phyloP scores from a whole-genome alignment of 2,888 invertebrate species.

The Luperina nickerlii region DNA sequence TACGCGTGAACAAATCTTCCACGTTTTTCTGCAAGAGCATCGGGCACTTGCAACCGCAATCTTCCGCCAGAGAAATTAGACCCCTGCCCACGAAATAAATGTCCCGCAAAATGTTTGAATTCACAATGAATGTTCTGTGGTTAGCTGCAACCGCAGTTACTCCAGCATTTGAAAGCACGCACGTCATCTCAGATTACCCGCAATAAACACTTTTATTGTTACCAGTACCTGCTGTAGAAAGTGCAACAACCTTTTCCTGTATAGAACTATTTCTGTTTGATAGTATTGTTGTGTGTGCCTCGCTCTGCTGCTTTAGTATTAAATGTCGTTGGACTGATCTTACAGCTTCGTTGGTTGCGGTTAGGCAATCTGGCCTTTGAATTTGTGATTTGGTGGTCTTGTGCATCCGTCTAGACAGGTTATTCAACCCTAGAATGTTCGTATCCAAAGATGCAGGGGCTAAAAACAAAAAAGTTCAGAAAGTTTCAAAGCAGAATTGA shows the following conservation, averaged over 20 bases:
- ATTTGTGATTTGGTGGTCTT: conserved; percentile 24
- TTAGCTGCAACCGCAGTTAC: conserved; percentile 60
- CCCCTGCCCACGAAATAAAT: conserved; percentile 54
- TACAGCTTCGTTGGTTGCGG: conserved; percentile 41
- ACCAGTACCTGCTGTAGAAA: conserved; percentile 64
- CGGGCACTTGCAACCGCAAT: conserved; percentile 20
- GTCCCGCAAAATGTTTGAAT: conserved; percentile 55
- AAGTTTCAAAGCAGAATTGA: conserved; percentile 8
- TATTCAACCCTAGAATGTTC: not conserved
- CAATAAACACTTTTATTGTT: conserved; percentile 70
- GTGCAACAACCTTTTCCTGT: conserved; percentile 66
- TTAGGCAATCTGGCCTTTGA: conserved; percentile 42
- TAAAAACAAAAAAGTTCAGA: not conserved
- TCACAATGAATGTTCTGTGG: conserved; percentile 64
- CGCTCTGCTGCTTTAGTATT: conserved; percentile 58
- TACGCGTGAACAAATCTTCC: not conserved
- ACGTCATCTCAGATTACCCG: conserved; percentile 66
- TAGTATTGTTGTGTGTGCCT: conserved; percentile 60
- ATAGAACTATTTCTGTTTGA: conserved; percentile 58
- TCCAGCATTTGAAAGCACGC: conserved; percentile 65
- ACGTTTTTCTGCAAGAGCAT: conserved; percentile 23
- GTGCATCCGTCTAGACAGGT: conserved; percentile 4
- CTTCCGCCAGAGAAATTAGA: conserved; percentile 49
- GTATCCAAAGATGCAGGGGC: not conserved
- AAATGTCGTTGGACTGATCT: conserved; percentile 48